These are phyloP conservation scores for Brachypteracias leptosomus DNA, from an alignment of 2,113 vertebrate species.

Conservation along the genomic window DNA sequence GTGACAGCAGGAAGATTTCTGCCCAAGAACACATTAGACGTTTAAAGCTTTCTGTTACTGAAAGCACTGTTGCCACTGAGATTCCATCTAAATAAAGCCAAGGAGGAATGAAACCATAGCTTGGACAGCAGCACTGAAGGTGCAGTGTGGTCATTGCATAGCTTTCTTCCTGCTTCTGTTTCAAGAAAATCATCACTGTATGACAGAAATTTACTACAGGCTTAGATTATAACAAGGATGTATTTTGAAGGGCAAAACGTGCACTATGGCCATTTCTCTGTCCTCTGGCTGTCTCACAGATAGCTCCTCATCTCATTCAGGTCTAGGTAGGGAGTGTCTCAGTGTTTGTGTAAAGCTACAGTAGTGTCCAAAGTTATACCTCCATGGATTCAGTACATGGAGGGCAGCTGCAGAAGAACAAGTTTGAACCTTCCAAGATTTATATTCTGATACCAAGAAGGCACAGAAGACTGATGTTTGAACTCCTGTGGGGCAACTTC, in stretches of 20 bases:
- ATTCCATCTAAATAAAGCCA: neutral
- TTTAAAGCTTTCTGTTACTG: neutral
- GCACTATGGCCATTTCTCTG: neutral
- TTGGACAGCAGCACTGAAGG: neutral
- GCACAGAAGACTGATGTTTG: neutral
- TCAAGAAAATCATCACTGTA: neutral
- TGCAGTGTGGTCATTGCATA: neutral
- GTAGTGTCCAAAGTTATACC: accelerated
- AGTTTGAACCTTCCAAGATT: neutral
- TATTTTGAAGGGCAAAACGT: neutral
- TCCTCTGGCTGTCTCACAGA: neutral
- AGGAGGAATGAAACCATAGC: neutral
- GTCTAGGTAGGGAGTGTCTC: neutral
- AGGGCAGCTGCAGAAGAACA: neutral
- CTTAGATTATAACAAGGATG: neutral
- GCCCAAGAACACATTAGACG: neutral
- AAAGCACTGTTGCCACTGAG: neutral
- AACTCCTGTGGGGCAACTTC: neutral
- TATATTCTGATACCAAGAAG: neutral
- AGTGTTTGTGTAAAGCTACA: neutral
- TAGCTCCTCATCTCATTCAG: neutral
- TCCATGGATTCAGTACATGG: neutral
- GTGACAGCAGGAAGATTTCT: neutral
- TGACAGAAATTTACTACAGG: neutral
- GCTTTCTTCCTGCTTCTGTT: neutral